Conservation (phyloP, 2,113 vertebrate genomes). For the Pan troglodytes region NHGRI_mPanTro3-v2.1_pri NC_086015.1:104071001-104071500, state of each 20-base stretch:
- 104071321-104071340: neutral
- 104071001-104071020: conserved; percentile 95
- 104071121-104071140: neutral
- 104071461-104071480: neutral
- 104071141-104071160: neutral
- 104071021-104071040: conserved; percentile 98
- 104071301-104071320: neutral
- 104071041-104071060: conserved; percentile 64
- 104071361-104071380: neutral
- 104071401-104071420: neutral
- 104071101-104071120: neutral
- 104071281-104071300: neutral
- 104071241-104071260: neutral
- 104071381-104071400: neutral
- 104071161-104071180: neutral
- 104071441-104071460: neutral
- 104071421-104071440: neutral
- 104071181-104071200: neutral
- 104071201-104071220: neutral
- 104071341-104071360: neutral
- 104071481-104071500: neutral
- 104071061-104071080: neutral
- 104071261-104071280: neutral
- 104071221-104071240: neutral
- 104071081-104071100: neutral